phyloP scores from a whole-genome alignment of 1,140 invertebrate genomes.

The Coelopa frigida region DNA sequence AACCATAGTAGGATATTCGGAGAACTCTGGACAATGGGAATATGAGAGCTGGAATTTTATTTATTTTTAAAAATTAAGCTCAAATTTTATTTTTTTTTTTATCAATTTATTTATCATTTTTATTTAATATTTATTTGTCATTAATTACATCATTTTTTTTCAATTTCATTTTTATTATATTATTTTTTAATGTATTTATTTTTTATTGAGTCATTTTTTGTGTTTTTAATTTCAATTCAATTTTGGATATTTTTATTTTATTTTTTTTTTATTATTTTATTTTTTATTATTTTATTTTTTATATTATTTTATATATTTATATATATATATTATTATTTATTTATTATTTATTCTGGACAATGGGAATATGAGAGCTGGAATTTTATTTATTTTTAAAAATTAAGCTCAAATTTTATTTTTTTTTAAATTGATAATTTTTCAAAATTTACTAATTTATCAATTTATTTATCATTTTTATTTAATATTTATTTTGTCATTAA shows the following conservation, averaged over 20 bases:
- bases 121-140: background rate
- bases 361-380: too few species aligned
- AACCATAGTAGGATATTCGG: too few species aligned
- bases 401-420: too few species aligned
- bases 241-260: background rate
- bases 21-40: too few species aligned
- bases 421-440: too few species aligned
- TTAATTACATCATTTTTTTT: background rate
- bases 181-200: background rate
- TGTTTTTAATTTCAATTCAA: background rate
- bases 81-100: background rate
- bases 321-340: background rate
- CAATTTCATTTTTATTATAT: background rate
- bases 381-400: too few species aligned
- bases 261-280: background rate
- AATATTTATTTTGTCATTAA: too few species aligned
- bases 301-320: background rate
- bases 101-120: background rate
- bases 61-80: background rate
- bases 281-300: constrained; percentile 3
- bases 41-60: too few species aligned
- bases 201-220: background rate
- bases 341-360: too few species aligned
- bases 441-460: too few species aligned
- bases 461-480: too few species aligned